A percentile compares a stretch with the other conserved stretches of the same genome.
phyloP scores from a whole-genome alignment of 2,113 vertebrate species.

The Rhizomys pruinosus region DNA sequence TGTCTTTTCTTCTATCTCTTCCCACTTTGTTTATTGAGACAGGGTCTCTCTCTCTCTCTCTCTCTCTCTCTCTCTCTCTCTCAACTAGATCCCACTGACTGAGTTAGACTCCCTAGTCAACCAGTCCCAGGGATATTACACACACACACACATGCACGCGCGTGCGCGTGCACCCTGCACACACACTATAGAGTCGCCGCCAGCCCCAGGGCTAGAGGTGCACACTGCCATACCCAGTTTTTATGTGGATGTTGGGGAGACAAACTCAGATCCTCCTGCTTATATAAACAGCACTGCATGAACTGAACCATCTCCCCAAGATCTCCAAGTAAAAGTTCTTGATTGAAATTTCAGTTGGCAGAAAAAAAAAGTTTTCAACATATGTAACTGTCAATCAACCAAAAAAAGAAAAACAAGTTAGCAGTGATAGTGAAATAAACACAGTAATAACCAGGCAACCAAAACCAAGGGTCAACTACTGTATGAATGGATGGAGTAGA shows the following conservation, averaged over 20 bases:
- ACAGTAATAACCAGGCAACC: background rate
- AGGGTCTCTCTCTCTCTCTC: too few relatives aligned
- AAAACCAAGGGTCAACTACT: background rate
- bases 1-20: background rate
- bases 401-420: background rate
- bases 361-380: conserved; percentile 16
- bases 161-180: too few relatives aligned
- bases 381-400: background rate
- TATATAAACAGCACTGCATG: background rate
- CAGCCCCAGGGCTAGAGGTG: background rate
- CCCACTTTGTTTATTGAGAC: background rate
- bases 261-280: background rate
- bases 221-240: background rate
- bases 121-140: background rate
- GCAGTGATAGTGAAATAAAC: background rate
- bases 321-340: background rate
- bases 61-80: too few relatives aligned
- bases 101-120: background rate
- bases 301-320: background rate
- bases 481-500: background rate
- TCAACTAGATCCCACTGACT: background rate
- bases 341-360: background rate
- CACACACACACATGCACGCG: too few relatives aligned
- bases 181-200: too few relatives aligned
- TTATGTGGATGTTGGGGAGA: background rate